A percentile compares a stretch with the other conserved stretches of the same genome.
Evolutionary conservation across 2,113 vertebrate genomes (phyloP).

Genomic region (Peromyscus polionotus): DNA sequence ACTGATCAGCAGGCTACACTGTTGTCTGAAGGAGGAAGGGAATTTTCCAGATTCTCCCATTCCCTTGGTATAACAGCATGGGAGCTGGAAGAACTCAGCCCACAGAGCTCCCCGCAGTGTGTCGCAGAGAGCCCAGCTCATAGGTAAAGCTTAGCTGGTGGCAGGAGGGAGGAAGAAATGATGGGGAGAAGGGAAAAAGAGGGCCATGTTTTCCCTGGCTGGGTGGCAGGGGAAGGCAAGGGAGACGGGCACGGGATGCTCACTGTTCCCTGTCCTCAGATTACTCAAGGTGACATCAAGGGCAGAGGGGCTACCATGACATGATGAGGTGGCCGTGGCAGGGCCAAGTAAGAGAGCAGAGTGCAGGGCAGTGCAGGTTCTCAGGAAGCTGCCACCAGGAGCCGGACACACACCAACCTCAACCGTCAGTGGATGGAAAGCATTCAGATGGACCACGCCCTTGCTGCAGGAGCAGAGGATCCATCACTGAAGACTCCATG

Average conservation of each 20-base stretch:
- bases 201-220: not conserved
- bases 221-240: not conserved
- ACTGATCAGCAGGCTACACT: not conserved
- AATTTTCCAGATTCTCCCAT: conserved; percentile 3
- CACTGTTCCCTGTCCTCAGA: not conserved
- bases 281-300: conserved; percentile 11
- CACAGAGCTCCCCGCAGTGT: not conserved
- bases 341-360: not conserved
- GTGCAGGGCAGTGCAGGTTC: not conserved
- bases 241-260: not conserved
- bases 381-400: not conserved
- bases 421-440: not conserved
- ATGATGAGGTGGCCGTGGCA: not conserved
- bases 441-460: not conserved
- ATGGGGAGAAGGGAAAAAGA: not conserved
- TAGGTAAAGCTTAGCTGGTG: not conserved
- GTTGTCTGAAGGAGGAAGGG: not conserved
- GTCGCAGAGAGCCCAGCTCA: not conserved
- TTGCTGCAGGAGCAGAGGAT: not conserved
- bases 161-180: not conserved
- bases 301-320: not conserved
- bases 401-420: not conserved
- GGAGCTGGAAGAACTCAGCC: not conserved
- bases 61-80: not conserved
- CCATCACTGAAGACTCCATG: not conserved